Evolutionary conservation across 2,888 invertebrate genomes (phyloP).

Genomic region (Nematopogon swammerdamellus): DNA sequence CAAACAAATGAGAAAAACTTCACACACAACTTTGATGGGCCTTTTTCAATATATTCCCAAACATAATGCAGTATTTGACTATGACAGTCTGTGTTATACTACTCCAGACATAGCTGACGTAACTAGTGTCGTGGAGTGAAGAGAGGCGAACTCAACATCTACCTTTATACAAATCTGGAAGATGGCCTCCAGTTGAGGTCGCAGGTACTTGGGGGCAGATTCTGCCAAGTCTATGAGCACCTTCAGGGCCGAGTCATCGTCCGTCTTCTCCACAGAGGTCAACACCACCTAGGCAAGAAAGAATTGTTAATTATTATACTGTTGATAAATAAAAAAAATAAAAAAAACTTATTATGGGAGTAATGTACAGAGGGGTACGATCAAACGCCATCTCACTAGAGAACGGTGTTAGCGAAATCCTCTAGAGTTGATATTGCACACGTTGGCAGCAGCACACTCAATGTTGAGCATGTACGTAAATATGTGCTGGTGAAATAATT

Average conservation of each 20-base stretch:
- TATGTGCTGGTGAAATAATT: neutral
- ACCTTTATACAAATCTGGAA: conserved; percentile 88
- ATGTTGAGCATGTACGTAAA: conserved; percentile 12
- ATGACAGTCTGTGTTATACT: too few relatives aligned
- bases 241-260: conserved; percentile 90
- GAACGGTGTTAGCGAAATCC: conserved; percentile 49
- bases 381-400: conserved; percentile 44
- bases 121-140: too few relatives aligned
- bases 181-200: conserved; percentile 81
- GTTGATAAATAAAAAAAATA: conserved; percentile 3
- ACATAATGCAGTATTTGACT: too few relatives aligned
- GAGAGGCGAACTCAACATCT: too few relatives aligned
- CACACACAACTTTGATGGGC: too few relatives aligned
- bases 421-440: conserved; percentile 39
- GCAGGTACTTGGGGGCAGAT: conserved; percentile 86
- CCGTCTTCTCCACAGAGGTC: conserved; percentile 77
- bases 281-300: conserved; percentile 58
- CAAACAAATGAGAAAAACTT: too few relatives aligned
- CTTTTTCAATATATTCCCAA: too few relatives aligned
- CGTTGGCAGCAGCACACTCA: conserved; percentile 35
- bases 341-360: conserved; percentile 3
- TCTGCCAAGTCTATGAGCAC: conserved; percentile 93
- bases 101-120: too few relatives aligned
- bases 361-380: conserved; percentile 30
- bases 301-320: neutral